phyloP scores from a whole-genome alignment of 2,888 invertebrate genomes.

The Lepidocyrtinus sp. region DNA sequence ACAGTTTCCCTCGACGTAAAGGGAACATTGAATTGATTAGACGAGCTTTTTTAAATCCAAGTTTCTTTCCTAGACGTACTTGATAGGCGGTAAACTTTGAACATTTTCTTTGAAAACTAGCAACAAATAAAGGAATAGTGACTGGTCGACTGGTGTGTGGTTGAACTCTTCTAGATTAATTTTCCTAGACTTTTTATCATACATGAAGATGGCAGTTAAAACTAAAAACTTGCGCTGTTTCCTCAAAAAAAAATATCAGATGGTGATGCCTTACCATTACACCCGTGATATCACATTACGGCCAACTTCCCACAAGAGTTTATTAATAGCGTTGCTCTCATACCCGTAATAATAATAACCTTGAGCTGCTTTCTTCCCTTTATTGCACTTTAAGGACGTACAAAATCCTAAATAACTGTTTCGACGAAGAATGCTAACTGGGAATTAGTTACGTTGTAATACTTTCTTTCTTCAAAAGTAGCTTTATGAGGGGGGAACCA shows the following conservation, averaged over 20 bases:
- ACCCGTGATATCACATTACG: too few species aligned
- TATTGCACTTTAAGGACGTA: slow-evolving; percentile 16
- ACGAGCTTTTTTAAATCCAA: background rate
- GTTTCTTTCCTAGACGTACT: too few species aligned
- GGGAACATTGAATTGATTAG: background rate
- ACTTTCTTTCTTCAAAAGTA: background rate
- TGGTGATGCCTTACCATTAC: too few species aligned
- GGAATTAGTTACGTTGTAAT: background rate
- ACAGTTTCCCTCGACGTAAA: slow-evolving; percentile 24
- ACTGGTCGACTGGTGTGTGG: too few species aligned
- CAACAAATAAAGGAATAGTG: too few species aligned
- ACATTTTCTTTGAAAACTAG: too few species aligned
- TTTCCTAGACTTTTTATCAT: background rate
- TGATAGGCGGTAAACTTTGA: too few species aligned
- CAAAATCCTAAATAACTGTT: background rate
- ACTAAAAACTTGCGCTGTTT: background rate
- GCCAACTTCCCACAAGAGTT: too few species aligned
- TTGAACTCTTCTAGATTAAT: background rate
- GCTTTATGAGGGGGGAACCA: background rate
- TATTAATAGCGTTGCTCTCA: background rate
- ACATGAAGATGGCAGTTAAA: background rate
- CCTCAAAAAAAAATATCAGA: background rate
- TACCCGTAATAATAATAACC: too few species aligned
- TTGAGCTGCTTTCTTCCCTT: background rate
- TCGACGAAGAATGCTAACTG: background rate